A percentile compares a stretch with the other conserved stretches of the same genome.
Conservation (phyloP, 1,140 invertebrate genomes). For the Phymastichus coffea region DNA sequence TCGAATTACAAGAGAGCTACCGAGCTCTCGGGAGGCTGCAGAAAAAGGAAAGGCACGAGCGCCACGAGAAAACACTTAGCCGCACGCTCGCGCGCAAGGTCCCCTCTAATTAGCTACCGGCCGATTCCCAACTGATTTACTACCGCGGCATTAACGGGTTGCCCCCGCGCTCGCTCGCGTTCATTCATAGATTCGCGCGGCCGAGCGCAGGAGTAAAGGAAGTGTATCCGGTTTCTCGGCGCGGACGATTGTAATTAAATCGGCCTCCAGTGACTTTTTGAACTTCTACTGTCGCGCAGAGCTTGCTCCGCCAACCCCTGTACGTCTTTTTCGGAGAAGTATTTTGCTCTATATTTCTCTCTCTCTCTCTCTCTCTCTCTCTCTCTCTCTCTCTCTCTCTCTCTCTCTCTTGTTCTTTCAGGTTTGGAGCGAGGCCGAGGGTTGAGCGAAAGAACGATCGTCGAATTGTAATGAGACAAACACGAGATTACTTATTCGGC, state of each 20-base stretch:
- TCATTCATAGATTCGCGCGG: constrained; percentile 51
- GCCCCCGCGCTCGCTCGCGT: constrained; percentile 30
- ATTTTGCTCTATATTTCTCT: neutral
- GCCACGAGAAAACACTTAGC: neutral
- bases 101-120: constrained; percentile 51
- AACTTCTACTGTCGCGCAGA: neutral
- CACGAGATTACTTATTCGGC: too few relatives aligned
- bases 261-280: neutral
- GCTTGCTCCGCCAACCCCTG: too few relatives aligned
- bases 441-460: too few relatives aligned
- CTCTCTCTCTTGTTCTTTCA: too few relatives aligned
- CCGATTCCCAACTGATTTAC: constrained; percentile 52
- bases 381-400: too few relatives aligned
- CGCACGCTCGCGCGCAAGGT: constrained; percentile 36
- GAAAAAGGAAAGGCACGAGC: too few relatives aligned
- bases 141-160: constrained; percentile 42
- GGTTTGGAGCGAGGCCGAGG: too few relatives aligned
- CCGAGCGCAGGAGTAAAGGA: neutral
- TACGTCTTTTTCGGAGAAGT: too few relatives aligned
- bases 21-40: too few relatives aligned
- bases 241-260: constrained; percentile 12
- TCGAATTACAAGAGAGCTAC: too few relatives aligned
- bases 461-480: too few relatives aligned
- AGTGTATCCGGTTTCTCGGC: constrained; percentile 23
- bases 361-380: constrained; percentile 1